Base-by-base conservation (phyloP, 2,888 invertebrate genomes). In the Hemicrepidius hirtus region DNA sequence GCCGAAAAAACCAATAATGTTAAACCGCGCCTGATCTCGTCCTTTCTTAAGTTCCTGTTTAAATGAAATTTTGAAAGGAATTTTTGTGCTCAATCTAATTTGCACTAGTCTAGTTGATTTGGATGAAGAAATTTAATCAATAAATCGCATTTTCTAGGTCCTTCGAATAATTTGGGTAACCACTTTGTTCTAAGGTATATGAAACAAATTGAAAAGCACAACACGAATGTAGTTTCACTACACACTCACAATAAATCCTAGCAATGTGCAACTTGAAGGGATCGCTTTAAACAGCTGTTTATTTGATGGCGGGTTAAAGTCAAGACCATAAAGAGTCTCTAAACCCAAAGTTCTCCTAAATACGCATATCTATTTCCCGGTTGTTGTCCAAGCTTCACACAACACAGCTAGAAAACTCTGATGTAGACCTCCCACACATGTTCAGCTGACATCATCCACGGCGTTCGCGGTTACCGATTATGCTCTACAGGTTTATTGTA, bases 401-500 rank as follows among this genome's bases (percentile, higher is more conserved):
- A 46, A 40, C 44, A 57, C 46, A 67, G 57, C 46, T 35, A 59
- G 67, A 46, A 67, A 67, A 55, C 57, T 55, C 24, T 35, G 67
- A 57, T 59, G 67, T 44, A 44, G 44, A 67, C 28, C 67, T 37
- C 67, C 67, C 35, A 40, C 35, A 40, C 55, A 67, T 67, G 59
- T 67, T 57, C 55, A 44, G 46, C 55, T 44, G 41, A 20, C 67
- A 67, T 67, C 59, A 67, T 67, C 59, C 59, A 67, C 67, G 46
- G 59, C 55, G 59, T 59, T 46, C 59, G 67, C 44, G 40, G 59
- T 67, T 67, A 59, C 55, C 24, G 67, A 67, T 67, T 59, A 67
- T 35, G 18, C 55, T 67, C 44, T 59, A 67, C 67, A 67, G 46
- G 59, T 67, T 67, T 67, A 67, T 40, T 55, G 59, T 67, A 59